Evolutionary conservation across 2,113 vertebrate species (phyloP).

Genomic region (Andinoacara biseriatus): DNA sequence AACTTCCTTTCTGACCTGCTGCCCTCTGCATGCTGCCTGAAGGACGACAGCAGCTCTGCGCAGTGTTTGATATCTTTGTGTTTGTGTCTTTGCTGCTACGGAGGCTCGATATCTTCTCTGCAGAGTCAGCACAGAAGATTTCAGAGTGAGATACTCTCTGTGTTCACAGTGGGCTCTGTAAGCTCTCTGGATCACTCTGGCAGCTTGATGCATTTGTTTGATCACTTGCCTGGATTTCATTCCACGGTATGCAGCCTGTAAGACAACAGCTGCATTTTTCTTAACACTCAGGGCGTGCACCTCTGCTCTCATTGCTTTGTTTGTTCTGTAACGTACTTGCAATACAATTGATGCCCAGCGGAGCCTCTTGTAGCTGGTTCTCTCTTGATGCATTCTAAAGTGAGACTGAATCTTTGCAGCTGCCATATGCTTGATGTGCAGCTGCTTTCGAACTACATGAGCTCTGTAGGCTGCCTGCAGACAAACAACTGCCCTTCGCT

Average conservation of each 20-base stretch:
- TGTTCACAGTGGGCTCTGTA: conserved; percentile 73
- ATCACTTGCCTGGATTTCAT: conserved; percentile 75
- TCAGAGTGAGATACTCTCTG: conserved; percentile 69
- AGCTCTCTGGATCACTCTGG: conserved; percentile 78
- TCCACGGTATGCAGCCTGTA: conserved; percentile 85
- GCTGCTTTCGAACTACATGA: conserved; percentile 64
- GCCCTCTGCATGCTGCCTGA: conserved; percentile 84
- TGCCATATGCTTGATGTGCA: conserved; percentile 61
- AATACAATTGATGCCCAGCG: conserved; percentile 77
- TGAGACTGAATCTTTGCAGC: conserved; percentile 86
- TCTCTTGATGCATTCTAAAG: conserved; percentile 79
- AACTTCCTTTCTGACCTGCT: conserved; percentile 73
- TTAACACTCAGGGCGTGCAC: conserved; percentile 54
- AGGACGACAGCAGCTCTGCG: conserved; percentile 66
- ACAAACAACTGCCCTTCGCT: conserved; percentile 71
- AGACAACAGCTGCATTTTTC: conserved; percentile 69
- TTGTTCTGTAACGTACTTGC: conserved; percentile 82
- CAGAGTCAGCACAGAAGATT: conserved; percentile 67
- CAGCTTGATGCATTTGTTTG: conserved; percentile 66
- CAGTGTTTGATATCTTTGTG: conserved; percentile 70
- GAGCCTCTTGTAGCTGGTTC: conserved; percentile 70
- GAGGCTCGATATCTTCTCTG: conserved; percentile 80
- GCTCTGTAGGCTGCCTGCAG: conserved; percentile 87
- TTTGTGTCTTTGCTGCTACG: conserved; percentile 54
- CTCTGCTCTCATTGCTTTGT: conserved; percentile 69